Evolutionary conservation across 2,888 invertebrate genomes (phyloP).

Genomic region (Cerceris ruficornis): DNA sequence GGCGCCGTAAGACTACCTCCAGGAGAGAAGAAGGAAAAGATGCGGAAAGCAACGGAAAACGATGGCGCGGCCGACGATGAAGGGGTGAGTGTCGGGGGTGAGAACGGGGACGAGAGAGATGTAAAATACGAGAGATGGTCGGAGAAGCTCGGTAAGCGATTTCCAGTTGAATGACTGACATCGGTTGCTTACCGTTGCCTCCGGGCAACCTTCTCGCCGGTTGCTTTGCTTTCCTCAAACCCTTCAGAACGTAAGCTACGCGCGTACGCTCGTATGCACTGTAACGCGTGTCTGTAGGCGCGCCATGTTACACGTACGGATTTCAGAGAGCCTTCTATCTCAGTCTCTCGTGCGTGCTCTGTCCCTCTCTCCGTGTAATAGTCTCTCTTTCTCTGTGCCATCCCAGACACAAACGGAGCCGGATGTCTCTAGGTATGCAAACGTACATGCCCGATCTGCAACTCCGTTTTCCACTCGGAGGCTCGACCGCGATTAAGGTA

Average conservation of each 20-base stretch:
- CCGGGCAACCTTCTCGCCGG: conserved; percentile 47
- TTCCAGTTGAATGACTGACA: conserved; percentile 75
- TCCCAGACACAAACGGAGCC: not conserved
- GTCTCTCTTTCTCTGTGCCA: no score
- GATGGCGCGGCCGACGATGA: conserved; percentile 35
- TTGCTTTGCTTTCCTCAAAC: conserved; percentile 41
- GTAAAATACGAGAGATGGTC: conserved; percentile 70
- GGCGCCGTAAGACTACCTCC: conserved; percentile 2
- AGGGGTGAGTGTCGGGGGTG: conserved; percentile 15
- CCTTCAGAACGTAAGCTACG: not conserved
- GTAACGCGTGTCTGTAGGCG: not conserved
- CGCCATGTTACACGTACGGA: conserved; percentile 12
- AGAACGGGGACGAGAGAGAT: conserved; percentile 53
- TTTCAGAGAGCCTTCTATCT: conserved; percentile 1
- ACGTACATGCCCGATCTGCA: conserved; percentile 27
- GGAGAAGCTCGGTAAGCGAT: conserved; percentile 69
- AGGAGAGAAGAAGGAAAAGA: conserved; percentile 15
- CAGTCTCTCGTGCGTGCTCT: conserved; percentile 8
- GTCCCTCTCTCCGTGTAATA: not conserved
- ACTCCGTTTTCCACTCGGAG: conserved; percentile 54
- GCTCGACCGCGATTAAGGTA: conserved; percentile 57
- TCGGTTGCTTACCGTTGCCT: conserved; percentile 61
- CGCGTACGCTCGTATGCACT: no score
- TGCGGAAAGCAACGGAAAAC: conserved; percentile 11
- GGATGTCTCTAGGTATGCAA: conserved; percentile 26